Evolutionary conservation across 1,140 invertebrate species (phyloP), one percentile per base, ranked within the genome.

Genomic region (Philopotamus ludificatus): DNA sequence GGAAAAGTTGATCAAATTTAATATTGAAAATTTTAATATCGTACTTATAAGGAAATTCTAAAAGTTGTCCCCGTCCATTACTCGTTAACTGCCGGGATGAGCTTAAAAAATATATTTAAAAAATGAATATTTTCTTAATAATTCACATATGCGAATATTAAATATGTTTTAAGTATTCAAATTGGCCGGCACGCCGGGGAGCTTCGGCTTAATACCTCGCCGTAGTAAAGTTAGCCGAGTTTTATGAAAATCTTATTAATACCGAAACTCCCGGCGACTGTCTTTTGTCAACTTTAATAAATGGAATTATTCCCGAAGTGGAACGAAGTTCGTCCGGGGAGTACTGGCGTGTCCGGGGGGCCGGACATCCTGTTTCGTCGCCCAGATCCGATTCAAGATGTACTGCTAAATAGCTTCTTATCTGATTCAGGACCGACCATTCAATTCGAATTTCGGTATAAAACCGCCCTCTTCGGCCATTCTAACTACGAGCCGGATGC

Each of bases 381-480:
- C 18, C 15, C 15, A 62, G 59, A 63, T 63, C 49, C 41, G 61
- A 62, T 62, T 49, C 39, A 50, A 62, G 59, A 63, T 63, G 50
- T 63, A 53, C 51, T 53, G 61, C 61, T 63, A 63, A 63, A 63
- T 63, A 54, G 61, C 61, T 63, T 55, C 47, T 45, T 63, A 63
- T 63, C 61, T 53, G 61, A 63, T 63, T 26, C 61, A 23, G 45
- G 61, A 54, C 50, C 61, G 23, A 12, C 49, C 61, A 54, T 63
- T 63, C 61, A 63, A 63, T 63, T 63, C 61, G 26, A 63, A 63
- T 63, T n/a, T 63, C 53, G 61, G 42, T 54, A 45, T 54, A n/a
- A n/a, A n/a, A n/a, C n/a, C n/a, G n/a, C n/a, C n/a, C n/a, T n/a
- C n/a, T n/a, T n/a, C n/a, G n/a, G n/a, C n/a, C n/a, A n/a, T n/a